Base-by-base conservation (phyloP, 1,140 invertebrate species). In the Zeugodacus cucurbitae region DNA sequence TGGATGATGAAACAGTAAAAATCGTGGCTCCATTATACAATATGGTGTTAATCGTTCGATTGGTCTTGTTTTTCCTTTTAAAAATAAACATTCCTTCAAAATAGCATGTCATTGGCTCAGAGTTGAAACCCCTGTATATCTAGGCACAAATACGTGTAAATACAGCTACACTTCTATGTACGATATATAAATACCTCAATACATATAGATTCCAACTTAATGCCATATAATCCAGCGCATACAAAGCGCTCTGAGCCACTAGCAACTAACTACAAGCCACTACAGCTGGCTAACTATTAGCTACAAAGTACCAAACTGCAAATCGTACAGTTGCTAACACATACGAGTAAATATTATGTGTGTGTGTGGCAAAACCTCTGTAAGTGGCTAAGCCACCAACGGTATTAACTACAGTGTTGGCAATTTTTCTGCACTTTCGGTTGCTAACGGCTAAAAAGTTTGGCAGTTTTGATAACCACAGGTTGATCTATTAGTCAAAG, bases 381-480 rank as follows among this genome's bases (percentile, higher is more conserved):
- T 48, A 37, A 82, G 22, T 37, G 41, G 34, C 41, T 54, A 48
- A 82, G 41, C 74, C 74, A 82, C 41, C 74, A 82, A 82, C 41
- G 6, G 74, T 48, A 82, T 82, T 48, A 82, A 82, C 74, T 82
- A 48, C 74, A 82, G 2, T 48, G 74, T 82, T 48, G 74, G 74
- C 74, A 82, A 82, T 54, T 48, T 41, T 48, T 74, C 70, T 74
- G 17, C 37, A 41, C 34, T 82, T 82, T 82, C n/a, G 41, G 37
- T 82, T 82, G 74, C 74, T 82, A 48, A 26, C 20, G 74, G 74
- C 74, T 82, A 54, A 54, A 54, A 82, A 82, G 41, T 82, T 82
- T 82, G 74, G 74, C 74, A 82, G 74, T 82, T 82, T 48, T 26
- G 41, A 82, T 48, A 48, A 82, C 74, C 74, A 82, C 74, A 82